Base-by-base conservation (phyloP, 2,113 vertebrate genomes). In the Hirundichthys speculiger region DNA sequence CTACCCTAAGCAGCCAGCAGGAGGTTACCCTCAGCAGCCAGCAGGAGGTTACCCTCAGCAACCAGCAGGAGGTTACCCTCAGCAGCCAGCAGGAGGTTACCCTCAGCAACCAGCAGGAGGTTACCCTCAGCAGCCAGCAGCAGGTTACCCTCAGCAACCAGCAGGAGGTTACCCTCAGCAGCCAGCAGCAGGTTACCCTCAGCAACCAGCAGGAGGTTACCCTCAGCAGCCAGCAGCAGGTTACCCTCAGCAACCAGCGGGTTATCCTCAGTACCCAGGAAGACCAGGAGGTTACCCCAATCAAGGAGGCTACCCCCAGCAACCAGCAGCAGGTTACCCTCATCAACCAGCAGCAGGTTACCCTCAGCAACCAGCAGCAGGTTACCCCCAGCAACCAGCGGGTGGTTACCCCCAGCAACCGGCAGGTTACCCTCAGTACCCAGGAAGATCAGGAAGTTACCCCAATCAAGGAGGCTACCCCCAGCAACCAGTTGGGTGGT, bases 381-480 rank as follows among this genome's bases (percentile, higher is more conserved):
- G 49, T 4, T 24, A 59, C 11, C 57, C 67, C 0, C 48, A 50
- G 14, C 18, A 34, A 27, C 1, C 10, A 19, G 20, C 40, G 12
- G 40, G 40, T 9, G 19, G 45, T 21, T 47, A 47, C 20, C 45
- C 45, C 2, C 18, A 48, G 11, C 69, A 49, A 56, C 46, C 46
- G 11, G 62, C 48, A 39, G 48, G 71, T 1, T 48, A 68, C 9
- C 51, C 76, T 7, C 52, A 77, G 5, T 54, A 76, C 13, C 52
- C 64, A 8, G 53, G 46, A 2, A 13, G 56, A 24, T 47, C 41
- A 59, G 57, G 40, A 13, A 15, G 64, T 0, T 61, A 73, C n/a
- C 69, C 64, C 10, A 30, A 66, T 5, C 62, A 60, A 27, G 59
- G 56, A 13, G 38, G 73, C 0, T 65, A 65, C 39, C 65, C 75